Percentiles rank a stretch among this genome's conserved stretches.
phyloP scores from a whole-genome alignment of 2,888 invertebrate genomes.

The Apotomis turbidana region DNA sequence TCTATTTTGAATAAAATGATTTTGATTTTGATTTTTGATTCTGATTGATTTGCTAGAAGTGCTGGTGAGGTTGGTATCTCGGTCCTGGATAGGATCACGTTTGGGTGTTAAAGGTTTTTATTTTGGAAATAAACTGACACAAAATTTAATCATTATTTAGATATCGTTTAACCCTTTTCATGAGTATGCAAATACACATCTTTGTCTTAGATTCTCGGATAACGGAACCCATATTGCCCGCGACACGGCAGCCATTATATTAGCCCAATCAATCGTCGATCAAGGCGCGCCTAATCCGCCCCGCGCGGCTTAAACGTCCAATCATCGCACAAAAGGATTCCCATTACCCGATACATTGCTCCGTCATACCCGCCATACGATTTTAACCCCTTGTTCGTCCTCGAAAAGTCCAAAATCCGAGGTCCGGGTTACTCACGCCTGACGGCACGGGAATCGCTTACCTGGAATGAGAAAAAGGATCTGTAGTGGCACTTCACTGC shows the following conservation, averaged over 20 bases:
- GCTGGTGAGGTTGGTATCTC: no score
- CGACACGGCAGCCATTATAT: constrained; percentile 10
- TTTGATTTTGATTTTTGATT: no score
- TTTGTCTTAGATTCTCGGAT: neutral
- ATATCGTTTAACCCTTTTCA: no score
- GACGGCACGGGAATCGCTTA: constrained; percentile 14
- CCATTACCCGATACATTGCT: constrained; percentile 23
- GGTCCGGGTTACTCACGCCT: neutral
- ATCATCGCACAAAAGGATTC: constrained; percentile 33
- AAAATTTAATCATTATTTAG: no score
- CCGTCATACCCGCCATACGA: neutral
- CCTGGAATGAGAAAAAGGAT: constrained; percentile 33
- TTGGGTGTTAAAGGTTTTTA: no score
- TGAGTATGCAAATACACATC: no score
- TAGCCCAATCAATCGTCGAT: constrained; percentile 33
- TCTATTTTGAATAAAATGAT: no score
- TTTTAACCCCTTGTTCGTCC: constrained; percentile 4
- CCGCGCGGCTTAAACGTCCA: constrained; percentile 20
- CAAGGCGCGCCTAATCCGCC: constrained; percentile 19
- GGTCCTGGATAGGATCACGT: no score
- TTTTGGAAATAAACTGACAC: no score
- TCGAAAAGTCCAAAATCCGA: neutral
- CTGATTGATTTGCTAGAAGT: no score
- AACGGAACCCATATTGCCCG: neutral
- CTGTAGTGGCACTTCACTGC: constrained; percentile 12